Evolutionary conservation across 2,797 vertebrate genomes (phyloP), one percentile per base, ranked within the genome.

Genomic region (Fistularia commersonii): DNA sequence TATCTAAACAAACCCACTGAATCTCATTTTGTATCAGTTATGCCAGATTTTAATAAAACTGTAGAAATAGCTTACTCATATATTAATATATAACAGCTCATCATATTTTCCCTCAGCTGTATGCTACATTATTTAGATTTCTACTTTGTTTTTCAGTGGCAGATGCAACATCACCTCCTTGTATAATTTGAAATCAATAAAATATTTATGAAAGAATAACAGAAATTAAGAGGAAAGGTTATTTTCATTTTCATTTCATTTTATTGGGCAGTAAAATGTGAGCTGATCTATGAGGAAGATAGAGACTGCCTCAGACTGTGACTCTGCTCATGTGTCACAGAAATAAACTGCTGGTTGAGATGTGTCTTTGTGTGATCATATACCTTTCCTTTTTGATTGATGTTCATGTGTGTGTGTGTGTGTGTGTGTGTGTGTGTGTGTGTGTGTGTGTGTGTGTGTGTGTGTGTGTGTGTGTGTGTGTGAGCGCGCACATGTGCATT

Each of bases 141-240:
- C 63, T 66, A 12, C 32, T 48, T 67, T 56, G 33, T 68, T 72
- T 40, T 57, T 38, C 56, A 51, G 76, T 51, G 53, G 60, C 66
- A 75, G 78, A 77, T 56, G 52, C 56, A 48, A 54, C 62, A 72
- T 64, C 61, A 61, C 9, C 53, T 40, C 14, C 46, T 23, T 56
- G 48, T 50, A 69, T 72, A 77, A 85, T 75, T 64, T 62, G 68
- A 75, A 67, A 78, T 67, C 56, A 61, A 78, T 86, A 43, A 62
- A 82, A 80, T 73, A 84, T 81, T 72, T 73, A 83, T 81, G 64
- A 68, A 69, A 66, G 63, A 73, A 79, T 64, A 76, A 65, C 49
- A 69, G 11, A 42, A 77, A 72, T 74, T 76, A 72, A 85, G 77
- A 61, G 76, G 49, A 69, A 58, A 67, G 58, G 57, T 64, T 65